Percentiles rank a stretch among this genome's conserved stretches.
Evolutionary conservation across 2,888 invertebrate genomes (phyloP).

Genomic region (Saturnia japonica): DNA sequence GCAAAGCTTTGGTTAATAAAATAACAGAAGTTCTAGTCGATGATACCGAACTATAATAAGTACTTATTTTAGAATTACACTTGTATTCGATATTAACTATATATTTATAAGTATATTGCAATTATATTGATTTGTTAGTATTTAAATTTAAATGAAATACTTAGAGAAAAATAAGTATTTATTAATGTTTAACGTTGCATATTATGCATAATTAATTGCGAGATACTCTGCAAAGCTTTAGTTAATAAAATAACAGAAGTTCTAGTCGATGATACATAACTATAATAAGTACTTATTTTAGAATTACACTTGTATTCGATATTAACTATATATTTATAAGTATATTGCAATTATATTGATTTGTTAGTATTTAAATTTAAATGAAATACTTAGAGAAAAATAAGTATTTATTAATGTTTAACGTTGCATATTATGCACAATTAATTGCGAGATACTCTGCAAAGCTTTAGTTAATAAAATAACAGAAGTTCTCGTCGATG

Average conservation of each 20-base stretch:
- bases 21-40: not conserved
- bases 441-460: not conserved
- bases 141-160: not conserved
- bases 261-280: conserved; percentile 4
- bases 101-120: not conserved
- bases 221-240: not conserved
- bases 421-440: not conserved
- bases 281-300: not conserved
- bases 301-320: not conserved
- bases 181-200: too few relatives aligned
- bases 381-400: not conserved
- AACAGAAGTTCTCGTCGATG: not conserved
- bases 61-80: not conserved
- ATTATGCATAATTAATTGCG: too few relatives aligned
- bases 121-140: not conserved
- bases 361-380: not conserved
- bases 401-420: not conserved
- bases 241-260: not conserved
- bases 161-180: not conserved
- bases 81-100: not conserved
- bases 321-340: not conserved
- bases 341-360: not conserved
- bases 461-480: not conserved
- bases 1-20: not conserved
- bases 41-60: not conserved